These are phyloP conservation scores for Manacus vitellinus DNA, from an alignment of 2,113 vertebrate genomes.

Conservation along the genomic window DNA sequence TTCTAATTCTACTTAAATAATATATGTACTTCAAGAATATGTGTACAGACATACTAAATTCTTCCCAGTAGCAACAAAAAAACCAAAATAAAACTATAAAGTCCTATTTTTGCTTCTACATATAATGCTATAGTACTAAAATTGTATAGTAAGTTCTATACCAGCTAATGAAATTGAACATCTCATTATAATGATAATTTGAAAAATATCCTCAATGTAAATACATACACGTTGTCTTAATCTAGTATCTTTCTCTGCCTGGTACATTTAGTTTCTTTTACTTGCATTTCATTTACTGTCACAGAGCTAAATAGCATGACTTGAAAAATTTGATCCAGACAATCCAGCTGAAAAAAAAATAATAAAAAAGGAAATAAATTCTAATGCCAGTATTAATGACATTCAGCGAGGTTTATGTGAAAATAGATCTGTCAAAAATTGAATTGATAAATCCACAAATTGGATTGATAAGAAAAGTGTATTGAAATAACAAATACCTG, in stretches of 20 bases:
- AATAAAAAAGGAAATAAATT: not conserved
- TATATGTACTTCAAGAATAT: conserved; percentile 30
- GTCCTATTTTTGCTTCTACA: not conserved
- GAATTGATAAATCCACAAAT: not conserved
- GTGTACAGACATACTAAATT: not conserved
- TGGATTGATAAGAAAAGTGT: not conserved
- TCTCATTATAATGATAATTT: not conserved
- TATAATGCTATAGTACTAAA: not conserved
- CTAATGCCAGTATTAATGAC: not conserved
- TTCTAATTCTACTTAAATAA: conserved; percentile 37
- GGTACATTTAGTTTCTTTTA: not conserved
- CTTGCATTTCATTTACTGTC: not conserved
- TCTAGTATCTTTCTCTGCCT: not conserved
- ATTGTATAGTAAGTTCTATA: not conserved
- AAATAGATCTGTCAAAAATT: not conserved
- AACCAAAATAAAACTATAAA: not conserved
- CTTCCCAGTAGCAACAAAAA: not conserved
- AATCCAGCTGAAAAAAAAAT: not conserved
- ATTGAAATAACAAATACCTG: not conserved
- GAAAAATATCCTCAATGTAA: not conserved
- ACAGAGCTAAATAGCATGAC: not conserved
- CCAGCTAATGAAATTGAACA: not conserved
- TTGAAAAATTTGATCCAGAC: not conserved
- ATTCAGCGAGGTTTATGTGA: not conserved
- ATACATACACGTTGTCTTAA: not conserved